These are phyloP conservation scores for Epizoanthus stellaris DNA, from an alignment of 92 coral and sea anemone species.

Conservation along the genomic window DNA sequence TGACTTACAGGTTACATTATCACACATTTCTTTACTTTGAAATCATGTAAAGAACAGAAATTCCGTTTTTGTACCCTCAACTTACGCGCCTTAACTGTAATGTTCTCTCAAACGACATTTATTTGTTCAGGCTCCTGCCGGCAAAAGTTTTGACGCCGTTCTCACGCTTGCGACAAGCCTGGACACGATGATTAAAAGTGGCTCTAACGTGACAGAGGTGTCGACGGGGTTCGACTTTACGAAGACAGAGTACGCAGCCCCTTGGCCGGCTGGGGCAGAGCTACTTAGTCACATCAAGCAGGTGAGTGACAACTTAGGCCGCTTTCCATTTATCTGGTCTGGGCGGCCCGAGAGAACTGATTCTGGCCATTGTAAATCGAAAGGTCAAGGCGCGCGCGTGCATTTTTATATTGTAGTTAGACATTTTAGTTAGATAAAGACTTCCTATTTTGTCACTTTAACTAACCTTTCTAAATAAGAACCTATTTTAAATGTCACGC, in stretches of 20 bases:
- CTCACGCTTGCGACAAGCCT: constrained; percentile 60
- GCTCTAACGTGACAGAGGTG: constrained; percentile 41
- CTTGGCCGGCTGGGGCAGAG: constrained; percentile 61
- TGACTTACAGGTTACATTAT: no score
- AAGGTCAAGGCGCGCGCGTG: no score
- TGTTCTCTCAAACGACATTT: background rate
- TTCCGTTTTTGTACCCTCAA: background rate
- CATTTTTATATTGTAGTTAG: no score
- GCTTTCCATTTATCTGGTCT: no score
- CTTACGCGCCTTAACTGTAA: background rate
- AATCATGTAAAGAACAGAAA: no score
- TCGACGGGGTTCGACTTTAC: constrained; percentile 62
- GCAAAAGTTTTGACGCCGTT: constrained; percentile 66
- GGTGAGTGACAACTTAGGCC: constrained; percentile 6
- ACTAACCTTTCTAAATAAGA: no score
- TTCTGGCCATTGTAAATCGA: no score
- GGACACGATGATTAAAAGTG: constrained; percentile 61
- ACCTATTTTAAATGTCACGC: no score
- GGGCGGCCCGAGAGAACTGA: no score
- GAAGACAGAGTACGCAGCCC: constrained; percentile 10
- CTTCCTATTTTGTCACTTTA: no score
- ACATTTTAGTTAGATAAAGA: no score
- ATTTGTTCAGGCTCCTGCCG: constrained; percentile 57
- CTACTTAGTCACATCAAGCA: constrained; percentile 60
- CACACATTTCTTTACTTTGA: no score